These are phyloP conservation scores for Polydesmus complanatus DNA, from an alignment of 2,888 invertebrate genomes.

Conservation along the genomic window DNA sequence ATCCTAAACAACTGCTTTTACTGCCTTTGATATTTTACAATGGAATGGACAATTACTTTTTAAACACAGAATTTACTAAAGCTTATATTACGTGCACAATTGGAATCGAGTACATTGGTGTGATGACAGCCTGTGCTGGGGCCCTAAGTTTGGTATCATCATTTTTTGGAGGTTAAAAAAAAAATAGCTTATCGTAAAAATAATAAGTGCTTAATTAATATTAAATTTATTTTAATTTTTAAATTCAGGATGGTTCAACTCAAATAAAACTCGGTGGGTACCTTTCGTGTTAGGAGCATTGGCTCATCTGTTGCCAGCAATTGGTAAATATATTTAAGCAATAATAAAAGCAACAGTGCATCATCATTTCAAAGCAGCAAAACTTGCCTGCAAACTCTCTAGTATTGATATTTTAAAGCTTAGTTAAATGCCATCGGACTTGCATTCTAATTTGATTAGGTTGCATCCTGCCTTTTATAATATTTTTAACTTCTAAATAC, in stretches of 20 bases:
- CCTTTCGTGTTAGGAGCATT: background rate
- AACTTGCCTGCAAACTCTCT: too few relatives aligned
- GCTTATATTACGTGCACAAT: background rate
- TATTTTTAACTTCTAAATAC: too few relatives aligned
- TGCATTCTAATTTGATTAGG: too few relatives aligned
- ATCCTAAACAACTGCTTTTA: background rate
- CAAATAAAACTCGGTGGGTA: background rate
- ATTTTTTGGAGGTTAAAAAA: background rate
- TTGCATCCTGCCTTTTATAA: too few relatives aligned
- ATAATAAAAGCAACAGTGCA: too few relatives aligned
- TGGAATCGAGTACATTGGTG: background rate
- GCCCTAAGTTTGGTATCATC: background rate
- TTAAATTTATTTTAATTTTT: too few relatives aligned
- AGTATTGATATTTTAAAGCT: too few relatives aligned
- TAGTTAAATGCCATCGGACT: too few relatives aligned
- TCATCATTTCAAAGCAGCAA: too few relatives aligned
- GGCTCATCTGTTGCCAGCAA: background rate
- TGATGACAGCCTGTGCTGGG: background rate
- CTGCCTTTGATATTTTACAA: background rate
- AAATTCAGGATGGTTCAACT: background rate
- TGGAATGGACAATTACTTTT: background rate
- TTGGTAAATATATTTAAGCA: too few relatives aligned
- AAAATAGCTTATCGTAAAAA: too few relatives aligned
- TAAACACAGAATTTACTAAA: constrained; percentile 1
- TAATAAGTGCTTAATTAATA: too few relatives aligned